A percentile compares a stretch with the other conserved stretches of the same genome.
Evolutionary conservation across 2,113 vertebrate species (phyloP).

Genomic region (Carettochelys insculpta): DNA sequence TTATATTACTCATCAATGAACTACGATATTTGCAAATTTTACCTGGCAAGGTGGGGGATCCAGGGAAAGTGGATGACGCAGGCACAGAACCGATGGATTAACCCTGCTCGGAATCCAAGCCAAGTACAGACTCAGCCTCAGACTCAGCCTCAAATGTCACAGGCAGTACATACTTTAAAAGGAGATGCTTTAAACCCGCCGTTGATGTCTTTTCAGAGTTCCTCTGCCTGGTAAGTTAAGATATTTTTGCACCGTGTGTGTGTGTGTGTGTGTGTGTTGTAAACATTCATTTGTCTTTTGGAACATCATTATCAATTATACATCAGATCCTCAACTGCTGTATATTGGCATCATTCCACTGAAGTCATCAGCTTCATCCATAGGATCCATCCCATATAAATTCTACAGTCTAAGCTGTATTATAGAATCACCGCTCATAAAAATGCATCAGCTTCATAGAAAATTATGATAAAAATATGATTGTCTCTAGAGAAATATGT

Average conservation of each 20-base stretch:
- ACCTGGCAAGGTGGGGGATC: constrained; percentile 95
- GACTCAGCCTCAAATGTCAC: constrained; percentile 73
- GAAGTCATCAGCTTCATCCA: neutral
- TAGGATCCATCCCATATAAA: neutral
- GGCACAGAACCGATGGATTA: constrained; percentile 87
- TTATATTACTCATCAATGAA: constrained; percentile 98
- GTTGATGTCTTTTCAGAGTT: constrained; percentile 89
- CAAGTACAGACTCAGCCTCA: constrained; percentile 73
- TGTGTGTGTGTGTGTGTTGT: neutral
- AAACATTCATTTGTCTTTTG: neutral
- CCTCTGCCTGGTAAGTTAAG: constrained; percentile 90
- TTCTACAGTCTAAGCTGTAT: neutral
- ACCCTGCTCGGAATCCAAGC: constrained; percentile 77
- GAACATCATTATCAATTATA: neutral
- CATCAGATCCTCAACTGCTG: neutral
- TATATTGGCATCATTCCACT: neutral
- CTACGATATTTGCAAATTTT: constrained; percentile 93
- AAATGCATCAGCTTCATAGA: neutral
- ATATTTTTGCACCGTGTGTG: neutral
- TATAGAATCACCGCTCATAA: neutral
- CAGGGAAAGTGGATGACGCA: constrained; percentile 93
- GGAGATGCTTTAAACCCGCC: constrained; percentile 88
- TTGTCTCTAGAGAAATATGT: neutral
- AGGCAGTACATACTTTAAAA: constrained; percentile 83
- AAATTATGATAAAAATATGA: neutral